phyloP scores from a whole-genome alignment of 2,888 invertebrate species.

The Sarcophaga caerulescens region DNA sequence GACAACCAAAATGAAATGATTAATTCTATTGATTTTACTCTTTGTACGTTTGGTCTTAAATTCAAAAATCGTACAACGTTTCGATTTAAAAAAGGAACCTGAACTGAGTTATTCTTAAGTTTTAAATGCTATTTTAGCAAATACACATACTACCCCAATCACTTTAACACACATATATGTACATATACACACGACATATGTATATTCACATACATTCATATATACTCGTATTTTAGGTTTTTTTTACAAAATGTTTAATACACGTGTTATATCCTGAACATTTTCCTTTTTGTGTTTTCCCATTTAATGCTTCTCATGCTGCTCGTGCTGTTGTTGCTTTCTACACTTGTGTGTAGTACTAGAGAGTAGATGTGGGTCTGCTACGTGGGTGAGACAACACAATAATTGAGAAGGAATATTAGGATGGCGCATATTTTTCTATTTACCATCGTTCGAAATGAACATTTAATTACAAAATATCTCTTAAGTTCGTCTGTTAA shows the following conservation, averaged over 20 bases:
- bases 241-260: conserved; percentile 25
- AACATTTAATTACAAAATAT: too few relatives aligned
- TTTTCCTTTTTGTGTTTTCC: conserved; percentile 3
- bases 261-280: conserved; percentile 37
- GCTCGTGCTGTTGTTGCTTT: background rate
- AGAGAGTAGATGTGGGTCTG: too few relatives aligned
- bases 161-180: background rate
- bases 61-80: conserved; percentile 38
- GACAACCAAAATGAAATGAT: conserved; percentile 12
- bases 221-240: background rate
- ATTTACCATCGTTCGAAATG: too few relatives aligned
- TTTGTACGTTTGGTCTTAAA: conserved; percentile 7
- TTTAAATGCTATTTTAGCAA: conserved; percentile 18
- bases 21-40: conserved; percentile 21
- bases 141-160: too few relatives aligned
- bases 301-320: too few relatives aligned
- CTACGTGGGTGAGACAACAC: too few relatives aligned
- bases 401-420: too few relatives aligned
- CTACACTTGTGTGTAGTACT: background rate
- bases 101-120: conserved; percentile 28
- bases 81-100: conserved; percentile 28
- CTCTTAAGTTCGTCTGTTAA: too few relatives aligned
- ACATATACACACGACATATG: background rate
- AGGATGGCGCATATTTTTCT: too few relatives aligned
- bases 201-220: background rate